Percentiles rank a stretch among this genome's conserved stretches.
These are phyloP conservation scores for Hydrophis major DNA, from an alignment of 2,797 vertebrate species.

Conservation along the genomic window DNA sequence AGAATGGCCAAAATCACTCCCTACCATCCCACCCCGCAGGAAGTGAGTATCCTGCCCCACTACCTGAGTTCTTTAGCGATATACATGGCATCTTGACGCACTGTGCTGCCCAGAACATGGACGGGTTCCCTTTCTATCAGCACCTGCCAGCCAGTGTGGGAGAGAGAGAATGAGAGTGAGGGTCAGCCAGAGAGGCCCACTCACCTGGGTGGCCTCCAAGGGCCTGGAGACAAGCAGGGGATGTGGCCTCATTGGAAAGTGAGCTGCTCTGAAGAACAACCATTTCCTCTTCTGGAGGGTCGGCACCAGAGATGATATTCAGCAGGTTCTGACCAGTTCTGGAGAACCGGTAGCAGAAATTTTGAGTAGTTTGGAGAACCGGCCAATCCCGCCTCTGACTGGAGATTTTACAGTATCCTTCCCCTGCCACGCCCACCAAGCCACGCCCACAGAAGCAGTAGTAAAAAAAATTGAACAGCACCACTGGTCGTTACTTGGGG, in stretches of 20 bases:
- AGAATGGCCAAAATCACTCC: neutral
- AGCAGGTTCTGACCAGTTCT: too few species aligned
- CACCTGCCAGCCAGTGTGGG: neutral
- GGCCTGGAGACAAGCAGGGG: neutral
- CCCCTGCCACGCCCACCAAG: too few species aligned
- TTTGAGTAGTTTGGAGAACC: too few species aligned
- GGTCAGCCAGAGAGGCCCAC: neutral
- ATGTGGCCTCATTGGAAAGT: too few species aligned
- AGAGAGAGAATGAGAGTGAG: neutral
- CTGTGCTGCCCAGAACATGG: neutral
- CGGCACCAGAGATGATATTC: too few species aligned
- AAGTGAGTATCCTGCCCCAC: neutral
- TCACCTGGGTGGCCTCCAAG: neutral
- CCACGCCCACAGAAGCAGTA: too few species aligned
- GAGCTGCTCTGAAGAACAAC: neutral
- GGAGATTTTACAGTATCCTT: too few species aligned
- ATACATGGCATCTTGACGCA: slow-evolving; percentile 25
- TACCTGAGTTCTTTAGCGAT: slow-evolving; percentile 25
- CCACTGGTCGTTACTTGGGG: neutral
- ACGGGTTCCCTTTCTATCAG: slow-evolving; percentile 11
- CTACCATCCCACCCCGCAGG: neutral
- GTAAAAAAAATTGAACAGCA: too few species aligned
- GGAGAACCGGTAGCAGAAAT: too few species aligned
- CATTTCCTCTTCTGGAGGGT: too few species aligned
- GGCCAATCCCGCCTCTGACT: too few species aligned